Conservation (phyloP, 2,113 vertebrate genomes). For the Proterorhinus semilunaris region DNA sequence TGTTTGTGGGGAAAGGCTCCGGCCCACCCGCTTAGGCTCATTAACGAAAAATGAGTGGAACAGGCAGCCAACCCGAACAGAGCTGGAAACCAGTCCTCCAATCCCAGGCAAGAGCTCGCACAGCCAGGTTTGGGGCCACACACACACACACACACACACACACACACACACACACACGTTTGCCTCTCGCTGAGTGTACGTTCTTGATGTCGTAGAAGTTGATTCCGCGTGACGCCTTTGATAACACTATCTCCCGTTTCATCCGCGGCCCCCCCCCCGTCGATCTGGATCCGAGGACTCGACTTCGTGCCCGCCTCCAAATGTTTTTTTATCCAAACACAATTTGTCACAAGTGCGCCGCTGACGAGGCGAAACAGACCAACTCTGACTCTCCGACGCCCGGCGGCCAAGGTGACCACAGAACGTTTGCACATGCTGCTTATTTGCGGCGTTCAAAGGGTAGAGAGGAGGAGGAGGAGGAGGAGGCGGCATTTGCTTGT, state of each 20-base stretch:
- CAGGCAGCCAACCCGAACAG: no score
- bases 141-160: no score
- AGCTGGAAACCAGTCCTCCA: no score
- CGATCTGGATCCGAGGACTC: conserved; percentile 8
- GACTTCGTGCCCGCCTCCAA: not conserved
- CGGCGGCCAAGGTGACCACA: conserved; percentile 34
- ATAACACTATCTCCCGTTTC: not conserved
- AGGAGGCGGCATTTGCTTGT: conserved; percentile 8
- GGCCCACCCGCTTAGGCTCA: no score
- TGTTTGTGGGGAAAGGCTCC: no score
- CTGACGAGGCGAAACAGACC: conserved; percentile 17
- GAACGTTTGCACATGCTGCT: conserved; percentile 24
- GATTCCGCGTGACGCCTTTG: no score
- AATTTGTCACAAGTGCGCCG: not conserved
- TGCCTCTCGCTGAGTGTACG: no score
- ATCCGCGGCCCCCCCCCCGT: not conserved
- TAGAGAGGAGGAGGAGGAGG: not conserved
- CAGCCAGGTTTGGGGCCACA: no score
- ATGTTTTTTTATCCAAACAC: conserved; percentile 5
- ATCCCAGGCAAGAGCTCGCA: no score
- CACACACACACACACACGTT: no score
- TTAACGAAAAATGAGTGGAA: no score
- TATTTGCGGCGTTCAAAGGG: conserved; percentile 23
- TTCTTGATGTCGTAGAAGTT: no score
- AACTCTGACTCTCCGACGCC: conserved; percentile 15